phyloP scores from a whole-genome alignment of 2,888 invertebrate species.

The Eupithecia dodoneata region DNA sequence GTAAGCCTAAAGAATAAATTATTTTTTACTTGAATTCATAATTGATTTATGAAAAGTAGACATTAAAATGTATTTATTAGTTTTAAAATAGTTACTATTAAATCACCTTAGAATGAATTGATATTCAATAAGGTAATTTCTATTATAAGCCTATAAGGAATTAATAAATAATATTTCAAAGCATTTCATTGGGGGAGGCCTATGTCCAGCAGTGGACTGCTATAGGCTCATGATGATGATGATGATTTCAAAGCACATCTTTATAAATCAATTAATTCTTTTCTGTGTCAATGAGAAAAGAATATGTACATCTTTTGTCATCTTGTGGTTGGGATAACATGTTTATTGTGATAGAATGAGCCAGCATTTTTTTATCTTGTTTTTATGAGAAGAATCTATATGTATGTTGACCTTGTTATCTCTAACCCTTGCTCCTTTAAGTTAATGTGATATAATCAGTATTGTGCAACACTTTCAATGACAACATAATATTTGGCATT shows the following conservation, averaged over 20 bases:
- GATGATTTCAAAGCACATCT: neutral
- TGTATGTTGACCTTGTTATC: slow-evolving; percentile 48
- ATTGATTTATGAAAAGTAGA: no score
- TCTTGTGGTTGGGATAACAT: slow-evolving; percentile 1
- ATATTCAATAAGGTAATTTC: neutral
- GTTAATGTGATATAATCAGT: slow-evolving; percentile 45
- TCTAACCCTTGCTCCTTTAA: slow-evolving; percentile 50
- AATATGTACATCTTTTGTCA: neutral
- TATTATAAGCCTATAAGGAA: no score
- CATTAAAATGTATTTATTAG: no score
- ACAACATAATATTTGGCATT: neutral
- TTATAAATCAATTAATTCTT: neutral
- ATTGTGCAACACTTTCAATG: slow-evolving; percentile 51
- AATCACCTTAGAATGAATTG: neutral
- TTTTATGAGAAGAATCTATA: slow-evolving; percentile 35
- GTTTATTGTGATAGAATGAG: slow-evolving; percentile 13
- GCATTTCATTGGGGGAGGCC: no score
- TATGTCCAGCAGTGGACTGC: no score
- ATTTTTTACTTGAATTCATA: no score
- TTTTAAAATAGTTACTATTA: no score
- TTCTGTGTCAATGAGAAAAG: neutral
- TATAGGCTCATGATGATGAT: no score
- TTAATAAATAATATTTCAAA: neutral
- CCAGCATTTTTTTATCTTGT: slow-evolving; percentile 33
- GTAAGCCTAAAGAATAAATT: no score